Evolutionary conservation across 1,140 invertebrate species (phyloP), one percentile per base, ranked within the genome.

Genomic region (Magallana angulata): DNA sequence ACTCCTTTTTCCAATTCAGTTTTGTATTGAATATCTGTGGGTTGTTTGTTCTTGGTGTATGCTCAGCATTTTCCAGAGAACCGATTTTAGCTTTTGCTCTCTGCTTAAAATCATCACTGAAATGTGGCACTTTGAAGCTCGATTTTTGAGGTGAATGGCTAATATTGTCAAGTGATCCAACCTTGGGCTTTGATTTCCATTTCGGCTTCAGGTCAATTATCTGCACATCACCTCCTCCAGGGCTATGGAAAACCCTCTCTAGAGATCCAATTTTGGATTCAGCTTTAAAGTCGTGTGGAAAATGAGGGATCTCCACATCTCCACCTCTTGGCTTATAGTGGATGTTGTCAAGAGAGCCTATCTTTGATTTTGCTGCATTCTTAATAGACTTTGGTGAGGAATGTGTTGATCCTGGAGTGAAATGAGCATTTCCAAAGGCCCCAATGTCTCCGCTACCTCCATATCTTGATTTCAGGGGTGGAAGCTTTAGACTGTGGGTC

Each of bases 31-130:
- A 89, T 14, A 89, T 84, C 18, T 84, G 64, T 30, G 58, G 36
- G n/a, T 71, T 56, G 0, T 30, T 81, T 36, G 30, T 11, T 62
- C 68, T 24, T 82, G 85, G 84, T 71, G 96, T 97, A 94, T 98
- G 97, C 82, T 96, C 96, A 0, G 97, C 96, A 94, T 98, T 99
- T 11, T 98, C 96, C 92, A 99, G 94, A 3, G 98, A 99, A 5
- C 98, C 98, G 89, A 99, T 98, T 96, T 91, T 92, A 97, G 92
- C 60, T 36, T 76, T 86, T 8, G 86, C 71, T 16, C 36, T 85
- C 16, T 85, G 57, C 30, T 85, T 89, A 88, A 90, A 91, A 56
- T 89, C 82, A 57, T 68, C 56, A 24, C 84, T 82, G 57, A 86
- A 85, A 16, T 92, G 84, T 36, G 87, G 87, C 30, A 93, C 91